phyloP scores from a whole-genome alignment of 2,888 invertebrate species.

The Globia sparganii region DNA sequence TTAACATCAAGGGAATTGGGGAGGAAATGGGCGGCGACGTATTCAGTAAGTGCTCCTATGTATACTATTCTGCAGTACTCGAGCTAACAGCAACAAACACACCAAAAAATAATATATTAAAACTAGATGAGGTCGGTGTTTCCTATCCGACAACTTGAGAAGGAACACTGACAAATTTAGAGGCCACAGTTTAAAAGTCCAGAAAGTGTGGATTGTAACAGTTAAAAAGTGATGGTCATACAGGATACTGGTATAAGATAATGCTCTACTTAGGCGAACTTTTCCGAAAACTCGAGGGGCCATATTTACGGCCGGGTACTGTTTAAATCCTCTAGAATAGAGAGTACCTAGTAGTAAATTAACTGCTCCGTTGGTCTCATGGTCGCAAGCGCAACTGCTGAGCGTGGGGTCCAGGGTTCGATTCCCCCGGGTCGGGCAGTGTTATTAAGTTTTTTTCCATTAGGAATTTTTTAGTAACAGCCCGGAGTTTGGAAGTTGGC shows the following conservation, averaged over 20 bases:
- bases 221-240: background rate
- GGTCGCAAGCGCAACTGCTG: no score
- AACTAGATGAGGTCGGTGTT: background rate
- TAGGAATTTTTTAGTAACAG: no score
- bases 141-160: background rate
- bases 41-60: conserved; percentile 75
- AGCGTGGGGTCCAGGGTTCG: no score
- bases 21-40: conserved; percentile 85
- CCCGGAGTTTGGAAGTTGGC: no score
- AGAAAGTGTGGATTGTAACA: background rate
- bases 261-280: background rate
- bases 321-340: background rate
- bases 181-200: background rate
- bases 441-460: no score
- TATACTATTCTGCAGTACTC: background rate
- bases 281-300: background rate
- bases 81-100: background rate
- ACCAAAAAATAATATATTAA: no score
- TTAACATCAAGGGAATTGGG: conserved; percentile 81
- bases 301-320: background rate
- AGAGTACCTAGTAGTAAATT: no score
- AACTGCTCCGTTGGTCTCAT: no score
- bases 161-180: background rate
- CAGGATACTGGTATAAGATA: background rate
- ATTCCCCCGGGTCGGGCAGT: no score